Base-by-base conservation (phyloP, 2,797 vertebrate species). In the Falco rusticolus region DNA sequence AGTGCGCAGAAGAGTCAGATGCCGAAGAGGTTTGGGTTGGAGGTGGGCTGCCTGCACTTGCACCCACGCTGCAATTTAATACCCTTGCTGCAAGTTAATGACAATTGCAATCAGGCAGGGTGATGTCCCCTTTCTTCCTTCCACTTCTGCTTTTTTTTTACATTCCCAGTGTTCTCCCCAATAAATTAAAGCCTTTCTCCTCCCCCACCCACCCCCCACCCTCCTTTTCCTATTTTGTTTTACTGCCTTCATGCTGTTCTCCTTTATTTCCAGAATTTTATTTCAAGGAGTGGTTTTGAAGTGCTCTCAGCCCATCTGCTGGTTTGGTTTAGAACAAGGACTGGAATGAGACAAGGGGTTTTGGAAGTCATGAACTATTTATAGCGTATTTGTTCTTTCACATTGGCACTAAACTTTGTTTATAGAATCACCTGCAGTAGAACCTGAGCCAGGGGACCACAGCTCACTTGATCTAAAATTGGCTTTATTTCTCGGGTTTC, bases 391-490 rank as follows among this genome's bases (percentile, higher is more conserved):
- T 97, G 95, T 96, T 97, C 94, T 96, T 97, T 96, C 92, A 90
- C 94, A 71, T 93, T 97, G 95, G 91, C 93, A 89, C 89, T 93
- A 84, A 95, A 93, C 91, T 93, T 96, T 94, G 96, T 95, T 96
- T 97, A 79, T 94, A 90, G 95, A 94, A 95, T 96, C 92, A 96
- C 94, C 93, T 95, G 93, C 94, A 96, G 84, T 53, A 97, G 93
- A 97, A 94, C 72, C 87, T 79, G 87, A 94, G 93, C 96, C 92
- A 96, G 82, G 92, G 87, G 90, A 96, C 89, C 82, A 85, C 89
- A 96, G 90, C 87, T 95, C 91, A 95, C 93, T 97, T 96, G 96
- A 97, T 95, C 95, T 95, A 97, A 96, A 97, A 96, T 92, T 95
- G 96, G 87, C 92, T 97, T 96, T 93, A 89, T 95, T 95, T 94